Base-by-base conservation (phyloP, 2,888 invertebrate genomes). In the Serrognathus titanus region DNA sequence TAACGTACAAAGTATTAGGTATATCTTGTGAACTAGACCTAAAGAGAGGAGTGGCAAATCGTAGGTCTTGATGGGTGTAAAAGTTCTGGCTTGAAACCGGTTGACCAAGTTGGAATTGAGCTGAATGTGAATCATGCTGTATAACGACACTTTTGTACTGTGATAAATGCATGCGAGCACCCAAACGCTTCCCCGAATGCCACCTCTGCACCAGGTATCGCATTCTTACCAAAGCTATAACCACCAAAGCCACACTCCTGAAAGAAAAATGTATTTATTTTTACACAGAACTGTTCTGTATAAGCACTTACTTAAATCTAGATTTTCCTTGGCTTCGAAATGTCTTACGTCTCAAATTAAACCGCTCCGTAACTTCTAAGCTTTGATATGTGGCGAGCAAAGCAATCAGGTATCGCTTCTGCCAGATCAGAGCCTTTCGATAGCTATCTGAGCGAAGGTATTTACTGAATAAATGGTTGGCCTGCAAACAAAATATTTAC, bases 391-490 rank as follows among this genome's bases (percentile, higher is more conserved):
- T 81, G 1, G 78, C 75, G 45, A 92, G 72, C 57, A 90, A 83
- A 11, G 88, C 82, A 61, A 91, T 82, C 52, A 97, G 78, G 75
- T 94, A 96, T 13, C 89, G 84, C 78, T 97, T 97, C 80, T 97
- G 97, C 83, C 90, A 95, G 51, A 90, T 85, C 52, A 97, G 80
- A 10, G 94, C 91, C 74, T 94, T 94, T 57, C 91, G 85, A 68
- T 89, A 90, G 71, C 94, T 93, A 72, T 95, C 92, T 3, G 90
- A 84, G 36, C 91, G 83, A 63, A 94, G 78, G 72, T 88, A 92
- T 68, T 85, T 85, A 9, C 84, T 84, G 60, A 86, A 83, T 58
- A 86, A 75, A 62, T 84, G 82, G 59, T 84, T 82, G 35, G 83
- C 78, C 76, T 84, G 72, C 39, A 79, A 79, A 61, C 54, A 74